These are phyloP conservation scores for Hipposideros armiger DNA, from an alignment of 2,113 vertebrate genomes.

Conservation along the genomic window DNA sequence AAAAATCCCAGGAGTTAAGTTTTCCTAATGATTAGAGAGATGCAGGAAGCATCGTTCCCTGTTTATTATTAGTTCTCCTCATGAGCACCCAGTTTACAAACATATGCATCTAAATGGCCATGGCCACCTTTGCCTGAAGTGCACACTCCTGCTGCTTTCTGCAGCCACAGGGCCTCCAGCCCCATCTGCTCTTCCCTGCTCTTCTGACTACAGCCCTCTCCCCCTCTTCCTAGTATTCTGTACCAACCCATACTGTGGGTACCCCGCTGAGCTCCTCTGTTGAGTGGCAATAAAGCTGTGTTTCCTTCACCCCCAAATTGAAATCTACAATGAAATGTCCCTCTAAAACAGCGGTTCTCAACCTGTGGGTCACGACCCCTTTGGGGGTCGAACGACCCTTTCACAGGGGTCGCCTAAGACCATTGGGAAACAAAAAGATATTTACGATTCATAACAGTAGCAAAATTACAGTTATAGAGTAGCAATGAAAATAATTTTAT, in stretches of 20 bases:
- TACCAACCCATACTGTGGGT: not conserved
- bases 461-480: too few relatives aligned
- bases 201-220: not conserved
- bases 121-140: not conserved
- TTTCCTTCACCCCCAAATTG: not conserved
- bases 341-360: not conserved
- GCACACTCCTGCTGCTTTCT: not conserved
- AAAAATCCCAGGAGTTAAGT: conserved; percentile 19
- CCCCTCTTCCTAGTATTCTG: not conserved
- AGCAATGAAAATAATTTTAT: too few relatives aligned
- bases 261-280: not conserved
- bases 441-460: too few relatives aligned
- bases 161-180: not conserved
- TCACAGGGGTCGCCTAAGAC: too few relatives aligned
- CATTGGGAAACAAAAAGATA: too few relatives aligned
- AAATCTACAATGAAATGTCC: not conserved
- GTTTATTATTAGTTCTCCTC: not conserved
- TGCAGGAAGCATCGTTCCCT: not conserved
- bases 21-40: not conserved
- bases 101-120: not conserved
- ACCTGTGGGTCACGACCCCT: too few relatives aligned
- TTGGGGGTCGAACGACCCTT: too few relatives aligned
- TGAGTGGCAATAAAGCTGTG: not conserved
- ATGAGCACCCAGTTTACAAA: not conserved
- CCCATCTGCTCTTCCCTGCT: not conserved